phyloP scores from a whole-genome alignment of 2,113 vertebrate species.

The Rhizomys pruinosus region DNA sequence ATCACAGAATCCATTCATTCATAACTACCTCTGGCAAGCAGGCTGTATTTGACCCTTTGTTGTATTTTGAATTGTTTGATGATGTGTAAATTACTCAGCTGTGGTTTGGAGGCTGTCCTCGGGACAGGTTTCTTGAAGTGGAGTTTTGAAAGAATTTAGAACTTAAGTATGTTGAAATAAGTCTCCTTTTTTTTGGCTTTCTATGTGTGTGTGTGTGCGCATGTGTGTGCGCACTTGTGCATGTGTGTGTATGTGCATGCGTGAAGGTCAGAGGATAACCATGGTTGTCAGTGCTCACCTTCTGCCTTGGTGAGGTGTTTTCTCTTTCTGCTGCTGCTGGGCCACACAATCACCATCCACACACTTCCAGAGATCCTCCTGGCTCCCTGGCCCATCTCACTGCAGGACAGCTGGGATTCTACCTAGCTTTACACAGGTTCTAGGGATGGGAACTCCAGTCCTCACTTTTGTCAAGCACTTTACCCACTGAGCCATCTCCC shows the following conservation, averaged over 20 bases:
- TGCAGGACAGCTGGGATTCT: too few relatives aligned
- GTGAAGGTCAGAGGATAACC: too few relatives aligned
- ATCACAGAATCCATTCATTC: background rate
- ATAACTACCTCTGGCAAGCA: background rate
- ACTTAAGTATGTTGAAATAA: too few relatives aligned
- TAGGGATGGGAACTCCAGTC: background rate
- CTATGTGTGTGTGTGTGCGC: too few relatives aligned
- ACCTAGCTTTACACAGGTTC: background rate
- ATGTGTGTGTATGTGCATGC: too few relatives aligned
- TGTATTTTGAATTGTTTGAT: background rate
- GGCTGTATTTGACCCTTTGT: background rate
- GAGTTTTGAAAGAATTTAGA: constrained; percentile 19
- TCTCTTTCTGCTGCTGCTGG: too few relatives aligned
- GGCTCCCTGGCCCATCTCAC: too few relatives aligned
- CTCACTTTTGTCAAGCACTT: background rate
- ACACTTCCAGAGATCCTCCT: too few relatives aligned
- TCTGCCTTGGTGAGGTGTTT: background rate
- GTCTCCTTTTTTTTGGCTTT: too few relatives aligned
- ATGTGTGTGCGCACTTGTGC: too few relatives aligned
- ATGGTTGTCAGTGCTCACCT: too few relatives aligned
- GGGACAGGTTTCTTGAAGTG: constrained; percentile 35
- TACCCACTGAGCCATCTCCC: background rate
- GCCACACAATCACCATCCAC: too few relatives aligned
- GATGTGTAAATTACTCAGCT: background rate
- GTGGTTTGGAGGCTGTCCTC: background rate